Base-by-base conservation (phyloP, 1,140 invertebrate genomes). In the Macrobrachium nipponense region DNA sequence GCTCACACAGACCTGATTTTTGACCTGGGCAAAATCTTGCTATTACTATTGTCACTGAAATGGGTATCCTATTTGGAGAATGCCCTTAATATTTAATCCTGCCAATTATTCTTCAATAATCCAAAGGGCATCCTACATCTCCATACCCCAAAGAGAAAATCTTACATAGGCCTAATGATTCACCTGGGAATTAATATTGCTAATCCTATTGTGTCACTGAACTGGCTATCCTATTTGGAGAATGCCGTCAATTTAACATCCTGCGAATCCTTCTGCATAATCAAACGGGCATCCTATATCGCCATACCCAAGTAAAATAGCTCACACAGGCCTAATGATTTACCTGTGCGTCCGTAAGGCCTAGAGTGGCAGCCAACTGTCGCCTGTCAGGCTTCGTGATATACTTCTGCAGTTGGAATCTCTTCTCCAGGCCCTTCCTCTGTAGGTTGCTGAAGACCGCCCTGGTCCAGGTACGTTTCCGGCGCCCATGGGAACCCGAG, bases 341-440 rank as follows among this genome's bases (percentile, higher is more conserved):
- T 90, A 97, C 97, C 94, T 97, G 96, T 90, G 96, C 97, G 90
- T 99, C 98, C 89, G 98, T 98, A 0, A 99, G 93, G 27, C 97
- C 98, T 62, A 99, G 93, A 91, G 98, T 97, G 90, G 98, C 97
- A 0, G 98, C 98, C 51, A 99, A 92, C 90, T 98, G 98, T 91
- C 98, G 97, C 90, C 98, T 94, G 91, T 99, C 98, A 0, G 97
- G 97, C 91, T 99, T 99, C 84, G 96, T 98, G 90, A 99, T 99
- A 91, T 99, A 99, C 91, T 99, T 98, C 92, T 99, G 98, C n/a
- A 98, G 94, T 91, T 98, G 97, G 92, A 99, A 99, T 89, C 97
- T 92, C 89, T 97, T 96, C 92, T 99, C 98, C 77, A 99, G 92
- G 0, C 98, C 98, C 89, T 98, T 97, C 77, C 98, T 92, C 90